A percentile compares a stretch with the other conserved stretches of the same genome.
These are phyloP conservation scores for Bos javanicus DNA, from an alignment of 2,113 vertebrate genomes.

Conservation along the genomic window DNA sequence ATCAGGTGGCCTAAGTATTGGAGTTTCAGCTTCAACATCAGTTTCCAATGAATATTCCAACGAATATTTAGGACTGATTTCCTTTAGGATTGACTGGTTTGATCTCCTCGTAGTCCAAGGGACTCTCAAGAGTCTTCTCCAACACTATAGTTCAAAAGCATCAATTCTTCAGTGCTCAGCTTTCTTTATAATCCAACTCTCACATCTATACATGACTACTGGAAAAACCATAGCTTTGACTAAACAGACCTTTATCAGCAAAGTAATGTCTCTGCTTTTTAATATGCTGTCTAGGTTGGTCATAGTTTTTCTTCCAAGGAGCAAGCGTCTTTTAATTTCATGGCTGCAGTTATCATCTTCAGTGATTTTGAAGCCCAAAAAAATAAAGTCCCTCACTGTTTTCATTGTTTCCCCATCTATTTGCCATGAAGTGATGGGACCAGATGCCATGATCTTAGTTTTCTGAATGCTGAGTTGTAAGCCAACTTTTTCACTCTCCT, in stretches of 20 bases:
- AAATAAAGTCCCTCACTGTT: not conserved
- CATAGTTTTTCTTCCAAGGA: not conserved
- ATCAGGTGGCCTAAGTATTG: not conserved
- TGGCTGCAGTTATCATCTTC: not conserved
- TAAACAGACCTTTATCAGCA: not conserved
- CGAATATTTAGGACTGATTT: not conserved
- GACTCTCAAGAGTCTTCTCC: not conserved
- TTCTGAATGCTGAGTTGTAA: not conserved
- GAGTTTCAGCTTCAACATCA: not conserved
- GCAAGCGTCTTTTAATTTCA: not conserved
- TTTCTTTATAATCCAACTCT: not conserved
- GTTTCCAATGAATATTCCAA: not conserved
- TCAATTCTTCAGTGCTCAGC: not conserved
- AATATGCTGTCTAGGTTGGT: not conserved
- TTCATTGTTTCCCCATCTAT: not conserved
- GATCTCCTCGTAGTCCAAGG: not conserved
- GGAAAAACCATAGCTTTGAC: not conserved
- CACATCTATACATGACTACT: not conserved
- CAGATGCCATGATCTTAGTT: not conserved
- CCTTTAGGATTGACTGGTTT: not conserved
- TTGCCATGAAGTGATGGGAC: not conserved
- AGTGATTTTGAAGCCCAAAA: rapidly evolving
- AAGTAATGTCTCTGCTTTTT: not conserved
- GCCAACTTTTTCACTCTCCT: not conserved
- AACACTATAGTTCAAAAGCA: not conserved